A percentile compares a stretch with the other conserved stretches of the same genome.
Evolutionary conservation across 1,140 invertebrate species (phyloP).

Genomic region (Chymomyza costata): DNA sequence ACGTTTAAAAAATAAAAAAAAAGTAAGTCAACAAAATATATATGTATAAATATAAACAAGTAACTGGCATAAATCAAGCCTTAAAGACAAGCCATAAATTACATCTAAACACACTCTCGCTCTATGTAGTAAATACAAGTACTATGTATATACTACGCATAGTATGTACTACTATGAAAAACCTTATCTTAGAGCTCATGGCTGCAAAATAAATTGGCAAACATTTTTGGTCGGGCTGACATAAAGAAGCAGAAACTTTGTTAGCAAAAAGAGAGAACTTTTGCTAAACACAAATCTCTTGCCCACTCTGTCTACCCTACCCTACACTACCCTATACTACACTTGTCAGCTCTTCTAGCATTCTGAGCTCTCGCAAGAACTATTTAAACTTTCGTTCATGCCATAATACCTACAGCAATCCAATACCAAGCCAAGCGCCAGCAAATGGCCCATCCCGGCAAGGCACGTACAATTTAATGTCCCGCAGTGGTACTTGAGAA

Average conservation of each 20-base stretch:
- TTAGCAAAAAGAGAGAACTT: conserved; percentile 35
- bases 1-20: conserved; percentile 11
- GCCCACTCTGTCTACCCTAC: not conserved
- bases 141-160: too few species aligned
- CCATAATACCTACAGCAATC: conserved; percentile 64
- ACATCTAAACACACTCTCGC: conserved; percentile 13
- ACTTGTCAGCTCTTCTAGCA: not conserved
- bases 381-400: conserved; percentile 68
- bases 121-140: too few species aligned
- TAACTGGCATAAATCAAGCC: conserved; percentile 37
- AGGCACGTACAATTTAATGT: conserved; percentile 66
- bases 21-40: conserved; percentile 14
- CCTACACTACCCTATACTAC: not conserved
- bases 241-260: conserved; percentile 43
- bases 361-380: conserved; percentile 56
- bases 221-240: conserved; percentile 38
- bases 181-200: conserved; percentile 35
- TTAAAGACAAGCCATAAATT: conserved; percentile 37
- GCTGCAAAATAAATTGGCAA: conserved; percentile 44
- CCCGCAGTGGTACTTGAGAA: conserved; percentile 71
- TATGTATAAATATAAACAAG: conserved; percentile 12
- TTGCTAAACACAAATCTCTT: conserved; percentile 40
- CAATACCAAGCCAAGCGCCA: conserved; percentile 33
- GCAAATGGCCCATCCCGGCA: conserved; percentile 19
- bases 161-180: too few species aligned